These are phyloP conservation scores for Epiblema foenella DNA, from an alignment of 2,888 invertebrate species.

Conservation along the genomic window DNA sequence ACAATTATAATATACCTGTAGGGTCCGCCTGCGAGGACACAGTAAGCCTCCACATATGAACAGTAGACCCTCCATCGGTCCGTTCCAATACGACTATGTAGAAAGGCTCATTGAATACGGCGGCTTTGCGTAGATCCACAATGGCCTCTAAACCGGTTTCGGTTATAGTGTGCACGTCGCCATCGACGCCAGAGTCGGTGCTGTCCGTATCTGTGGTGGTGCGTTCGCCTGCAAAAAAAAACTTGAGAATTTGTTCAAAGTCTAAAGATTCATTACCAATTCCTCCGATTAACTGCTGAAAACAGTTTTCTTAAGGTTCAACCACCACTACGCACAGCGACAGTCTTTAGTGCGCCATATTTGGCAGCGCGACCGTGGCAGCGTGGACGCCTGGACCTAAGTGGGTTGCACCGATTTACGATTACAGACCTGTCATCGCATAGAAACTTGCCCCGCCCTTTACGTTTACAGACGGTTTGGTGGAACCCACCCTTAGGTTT, in stretches of 20 bases:
- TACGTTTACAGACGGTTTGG: no score
- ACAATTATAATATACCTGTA: slow-evolving; percentile 56
- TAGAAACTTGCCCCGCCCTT: no score
- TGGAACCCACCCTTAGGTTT: no score
- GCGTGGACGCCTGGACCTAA: no score
- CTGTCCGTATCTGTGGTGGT: slow-evolving; percentile 65
- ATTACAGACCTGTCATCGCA: no score
- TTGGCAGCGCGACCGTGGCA: no score
- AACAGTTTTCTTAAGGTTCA: no score
- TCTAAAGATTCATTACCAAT: not conserved
- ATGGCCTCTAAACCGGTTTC: slow-evolving; percentile 92
- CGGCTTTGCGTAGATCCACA: slow-evolving; percentile 94
- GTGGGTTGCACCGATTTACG: no score
- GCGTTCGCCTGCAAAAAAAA: slow-evolving; percentile 65
- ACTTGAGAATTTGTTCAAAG: not conserved
- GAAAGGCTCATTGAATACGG: slow-evolving; percentile 97
- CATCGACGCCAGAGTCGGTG: slow-evolving; percentile 67
- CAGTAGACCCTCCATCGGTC: slow-evolving; percentile 91
- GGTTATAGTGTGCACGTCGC: slow-evolving; percentile 76
- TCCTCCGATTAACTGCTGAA: no score
- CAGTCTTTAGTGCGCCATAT: no score
- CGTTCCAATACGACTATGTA: slow-evolving; percentile 97
- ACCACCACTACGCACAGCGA: no score
- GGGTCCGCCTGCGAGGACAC: slow-evolving; percentile 91
- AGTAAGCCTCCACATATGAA: slow-evolving; percentile 98